Evolutionary conservation across 2,888 invertebrate species (phyloP).

Genomic region (Cenopis cana): DNA sequence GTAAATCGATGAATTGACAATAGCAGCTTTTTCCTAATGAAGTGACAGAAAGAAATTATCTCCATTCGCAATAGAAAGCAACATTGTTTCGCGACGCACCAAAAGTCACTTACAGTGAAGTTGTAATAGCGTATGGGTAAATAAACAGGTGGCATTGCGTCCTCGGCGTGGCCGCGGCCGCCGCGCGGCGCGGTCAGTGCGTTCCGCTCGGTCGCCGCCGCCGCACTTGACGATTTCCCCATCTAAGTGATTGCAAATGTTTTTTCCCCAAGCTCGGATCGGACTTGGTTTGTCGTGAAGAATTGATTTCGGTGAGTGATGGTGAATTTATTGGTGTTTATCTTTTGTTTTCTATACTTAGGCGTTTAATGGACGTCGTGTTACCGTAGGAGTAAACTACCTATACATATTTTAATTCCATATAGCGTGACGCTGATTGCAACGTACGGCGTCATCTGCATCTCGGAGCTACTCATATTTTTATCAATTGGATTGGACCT

Average conservation of each 20-base stretch:
- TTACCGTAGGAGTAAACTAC: not conserved
- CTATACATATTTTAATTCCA: not conserved
- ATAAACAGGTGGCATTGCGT: conserved; percentile 34
- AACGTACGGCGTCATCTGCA: not conserved
- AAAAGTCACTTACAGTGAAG: conserved; percentile 26
- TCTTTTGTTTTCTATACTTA: not conserved
- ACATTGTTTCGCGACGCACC: not conserved
- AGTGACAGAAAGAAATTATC: not conserved
- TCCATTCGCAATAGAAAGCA: conserved; percentile 6
- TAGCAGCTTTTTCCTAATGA: not conserved
- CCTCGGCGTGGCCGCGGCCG: conserved; percentile 28
- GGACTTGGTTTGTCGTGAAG: conserved; percentile 29
- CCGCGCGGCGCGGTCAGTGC: conserved; percentile 63
- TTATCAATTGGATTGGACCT: not conserved
- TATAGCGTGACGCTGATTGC: not conserved
- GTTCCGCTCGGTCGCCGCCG: conserved; percentile 63
- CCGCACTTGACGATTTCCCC: conserved; percentile 51
- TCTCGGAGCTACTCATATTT: not conserved
- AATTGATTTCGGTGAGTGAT: conserved; percentile 30
- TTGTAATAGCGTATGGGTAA: conserved; percentile 15
- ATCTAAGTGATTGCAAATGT: conserved; percentile 37
- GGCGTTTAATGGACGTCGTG: not conserved
- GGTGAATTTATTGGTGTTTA: conserved; percentile 1
- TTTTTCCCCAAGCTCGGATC: conserved; percentile 26
- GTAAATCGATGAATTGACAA: not conserved